Percentiles rank a stretch among this genome's conserved stretches.
These are phyloP conservation scores for Chelonus formosanus DNA, from an alignment of 2,888 invertebrate species.

Conservation along the genomic window DNA sequence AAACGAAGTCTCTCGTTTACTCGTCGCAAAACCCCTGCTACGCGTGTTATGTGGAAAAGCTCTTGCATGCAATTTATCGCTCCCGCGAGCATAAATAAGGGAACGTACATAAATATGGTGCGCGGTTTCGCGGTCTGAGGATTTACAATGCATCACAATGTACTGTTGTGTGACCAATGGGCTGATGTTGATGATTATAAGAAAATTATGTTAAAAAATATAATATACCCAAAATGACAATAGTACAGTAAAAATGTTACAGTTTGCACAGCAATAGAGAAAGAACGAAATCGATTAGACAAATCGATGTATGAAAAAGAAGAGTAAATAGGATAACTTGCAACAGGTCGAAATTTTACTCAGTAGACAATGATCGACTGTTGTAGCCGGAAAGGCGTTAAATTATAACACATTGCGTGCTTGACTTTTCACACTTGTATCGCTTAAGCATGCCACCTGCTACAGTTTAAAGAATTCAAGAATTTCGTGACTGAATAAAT, in stretches of 20 bases:
- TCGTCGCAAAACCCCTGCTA: neutral
- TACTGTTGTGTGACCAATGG: conserved; percentile 34
- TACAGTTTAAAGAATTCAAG: no score
- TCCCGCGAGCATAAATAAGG: conserved; percentile 47
- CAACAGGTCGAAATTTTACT: conserved; percentile 43
- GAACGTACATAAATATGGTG: conserved; percentile 46
- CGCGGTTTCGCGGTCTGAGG: conserved; percentile 37
- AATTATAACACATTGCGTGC: conserved; percentile 33
- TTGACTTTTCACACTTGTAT: conserved; percentile 8
- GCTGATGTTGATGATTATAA: conserved; percentile 23
- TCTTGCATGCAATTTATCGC: conserved; percentile 45
- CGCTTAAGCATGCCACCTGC: conserved; percentile 3
- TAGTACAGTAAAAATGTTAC: no score
- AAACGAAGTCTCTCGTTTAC: neutral
- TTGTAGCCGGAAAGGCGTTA: conserved; percentile 27
- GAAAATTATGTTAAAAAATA: neutral
- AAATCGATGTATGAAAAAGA: no score
- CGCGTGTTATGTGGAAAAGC: conserved; percentile 39
- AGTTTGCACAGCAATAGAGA: no score
- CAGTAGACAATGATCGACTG: conserved; percentile 34
- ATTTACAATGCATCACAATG: conserved; percentile 39
- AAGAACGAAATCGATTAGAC: neutral
- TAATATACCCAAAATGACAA: neutral
- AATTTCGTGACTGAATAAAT: no score
- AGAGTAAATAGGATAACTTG: conserved; percentile 17